Base-by-base conservation (phyloP, 2,888 invertebrate species). In the Fragum sueziense region DNA sequence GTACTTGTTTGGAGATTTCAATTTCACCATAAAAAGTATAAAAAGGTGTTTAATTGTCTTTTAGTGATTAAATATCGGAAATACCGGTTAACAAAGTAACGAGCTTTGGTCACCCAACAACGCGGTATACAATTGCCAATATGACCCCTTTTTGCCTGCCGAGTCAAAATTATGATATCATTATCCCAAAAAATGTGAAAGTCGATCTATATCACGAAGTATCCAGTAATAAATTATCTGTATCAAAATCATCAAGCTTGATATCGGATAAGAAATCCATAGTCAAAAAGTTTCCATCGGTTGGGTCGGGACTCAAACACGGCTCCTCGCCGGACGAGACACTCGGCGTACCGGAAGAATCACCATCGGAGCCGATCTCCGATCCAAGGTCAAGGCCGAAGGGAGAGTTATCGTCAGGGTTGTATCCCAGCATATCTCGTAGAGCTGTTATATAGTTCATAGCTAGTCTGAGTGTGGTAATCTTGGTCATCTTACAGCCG, bases 391-490 rank as follows among this genome's bases (percentile, higher is more conserved):
- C 81, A 6, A 62, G 47, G 14, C 65, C 65, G 41, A 65, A 27
- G 25, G 41, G 25, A 70, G 59, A 11, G 14, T 22, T 2, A 27
- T 25, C 41, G 14, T 47, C 68, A 0, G 83, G 67, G 2, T 74
- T 61, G 9, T 84, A 82, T 0, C 90, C 90, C 11, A 91, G 76
- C 71, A 90, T 87, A 20, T 90, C 88, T 37, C 90, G 72, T 17
- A 97, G 93, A 20, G 96, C 95, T 17, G 95, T 94, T 85, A 97
- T 97, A 92, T 97, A 97, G 90, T 96, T 96, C 96, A 97, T 97
- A 31, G 97, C 97, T 80, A 97, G 94, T 47, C 97, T 94, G 65
- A 97, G 93, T 0, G 97, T 97, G 4, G 97, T 97, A 88, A 97
- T 97, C 94, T 97, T 97, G 67, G 97, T 97, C 84, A 97, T 94